Percentiles rank a stretch among this genome's conserved stretches.
Conservation (phyloP, 2,797 vertebrate genomes). For the Scolopax bukidnonensis region DNA sequence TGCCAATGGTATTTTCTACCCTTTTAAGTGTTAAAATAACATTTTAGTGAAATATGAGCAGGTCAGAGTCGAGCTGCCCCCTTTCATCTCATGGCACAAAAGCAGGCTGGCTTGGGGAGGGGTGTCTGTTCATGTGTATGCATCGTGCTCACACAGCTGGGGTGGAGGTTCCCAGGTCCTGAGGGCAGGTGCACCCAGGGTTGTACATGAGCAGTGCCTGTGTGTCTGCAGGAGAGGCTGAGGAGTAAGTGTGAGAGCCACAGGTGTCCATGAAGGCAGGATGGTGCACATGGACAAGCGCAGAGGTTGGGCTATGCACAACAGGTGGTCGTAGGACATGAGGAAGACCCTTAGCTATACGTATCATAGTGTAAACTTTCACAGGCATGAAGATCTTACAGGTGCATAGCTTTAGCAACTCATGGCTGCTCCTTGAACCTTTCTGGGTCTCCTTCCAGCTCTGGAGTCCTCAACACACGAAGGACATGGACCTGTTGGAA, state of each 20-base stretch:
- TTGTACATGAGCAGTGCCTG: fast-evolving
- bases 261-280: not conserved
- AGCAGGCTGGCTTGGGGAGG: not conserved
- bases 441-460: not conserved
- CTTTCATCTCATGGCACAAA: slow-evolving; percentile 42
- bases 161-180: not conserved
- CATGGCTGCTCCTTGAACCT: not conserved
- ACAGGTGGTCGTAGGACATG: fast-evolving
- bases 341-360: not conserved
- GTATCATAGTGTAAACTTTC: not conserved
- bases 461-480: no score
- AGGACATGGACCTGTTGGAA: no score
- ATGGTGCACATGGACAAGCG: not conserved
- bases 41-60: slow-evolving; percentile 76
- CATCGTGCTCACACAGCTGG: fast-evolving
- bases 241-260: not conserved
- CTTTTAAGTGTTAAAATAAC: slow-evolving; percentile 78
- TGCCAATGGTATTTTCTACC: slow-evolving; percentile 66
- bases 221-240: not conserved
- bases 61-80: slow-evolving; percentile 62
- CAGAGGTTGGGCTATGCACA: not conserved
- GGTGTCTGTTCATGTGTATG: fast-evolving
- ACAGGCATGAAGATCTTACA: not conserved
- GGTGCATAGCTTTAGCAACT: not conserved
- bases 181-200: not conserved